Conservation (phyloP, 2,797 vertebrate species). For the Percopsis omiscomaycus region DNA sequence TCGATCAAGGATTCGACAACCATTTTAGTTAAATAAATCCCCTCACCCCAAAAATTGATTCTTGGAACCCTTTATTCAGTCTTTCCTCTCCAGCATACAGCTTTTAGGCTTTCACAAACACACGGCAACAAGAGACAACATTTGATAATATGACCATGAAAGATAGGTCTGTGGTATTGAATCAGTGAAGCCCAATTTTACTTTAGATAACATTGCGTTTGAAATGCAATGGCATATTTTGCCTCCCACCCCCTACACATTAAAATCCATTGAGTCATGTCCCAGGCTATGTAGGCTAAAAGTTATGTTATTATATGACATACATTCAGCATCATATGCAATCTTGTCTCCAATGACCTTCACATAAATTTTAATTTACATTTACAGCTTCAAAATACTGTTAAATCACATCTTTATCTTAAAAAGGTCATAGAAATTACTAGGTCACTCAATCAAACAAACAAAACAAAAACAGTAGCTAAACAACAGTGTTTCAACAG, state of each 20-base stretch:
- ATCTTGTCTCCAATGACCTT: too few species aligned
- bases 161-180: not conserved
- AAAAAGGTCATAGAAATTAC: too few species aligned
- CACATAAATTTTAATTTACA: too few species aligned
- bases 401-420: too few species aligned
- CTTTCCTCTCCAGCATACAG: slow-evolving; percentile 12
- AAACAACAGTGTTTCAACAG: not conserved
- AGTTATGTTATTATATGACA: too few species aligned
- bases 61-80: slow-evolving; percentile 22
- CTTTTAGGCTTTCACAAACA: slow-evolving; percentile 13
- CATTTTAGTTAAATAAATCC: slow-evolving; percentile 38
- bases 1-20: slow-evolving; percentile 57
- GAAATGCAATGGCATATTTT: not conserved
- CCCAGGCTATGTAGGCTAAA: too few species aligned
- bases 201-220: too few species aligned
- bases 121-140: not conserved
- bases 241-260: too few species aligned
- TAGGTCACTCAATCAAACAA: not conserved
- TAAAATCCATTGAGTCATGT: too few species aligned
- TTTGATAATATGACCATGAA: slow-evolving; percentile 16
- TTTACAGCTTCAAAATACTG: too few species aligned
- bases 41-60: slow-evolving; percentile 26
- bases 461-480: not conserved
- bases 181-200: too few species aligned
- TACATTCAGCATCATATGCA: too few species aligned